Conservation (phyloP, 2,113 vertebrate species). For the Thamnophis sirtalis region DNA sequence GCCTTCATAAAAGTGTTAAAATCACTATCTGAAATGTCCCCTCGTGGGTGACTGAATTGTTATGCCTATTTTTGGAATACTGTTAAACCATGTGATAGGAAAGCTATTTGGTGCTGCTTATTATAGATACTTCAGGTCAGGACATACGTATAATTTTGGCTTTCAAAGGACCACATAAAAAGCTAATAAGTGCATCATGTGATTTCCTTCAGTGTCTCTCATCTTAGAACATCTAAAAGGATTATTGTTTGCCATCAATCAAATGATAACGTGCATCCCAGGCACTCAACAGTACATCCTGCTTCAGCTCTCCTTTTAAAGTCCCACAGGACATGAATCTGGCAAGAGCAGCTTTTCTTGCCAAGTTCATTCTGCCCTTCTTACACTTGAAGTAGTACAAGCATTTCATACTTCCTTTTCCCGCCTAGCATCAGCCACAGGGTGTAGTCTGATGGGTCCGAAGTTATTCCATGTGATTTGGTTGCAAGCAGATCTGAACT, state of each 20-base stretch:
- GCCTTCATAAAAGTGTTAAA: accelerated
- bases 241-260: neutral
- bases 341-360: neutral
- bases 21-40: neutral
- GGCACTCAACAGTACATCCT: neutral
- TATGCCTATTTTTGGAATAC: neutral
- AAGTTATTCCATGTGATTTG: neutral
- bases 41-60: accelerated
- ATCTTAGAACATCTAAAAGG: neutral
- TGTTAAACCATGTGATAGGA: neutral
- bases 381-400: neutral
- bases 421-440: neutral
- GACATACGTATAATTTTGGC: neutral
- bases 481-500: neutral
- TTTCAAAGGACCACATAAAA: neutral
- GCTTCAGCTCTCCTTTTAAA: neutral
- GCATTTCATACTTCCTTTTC: neutral
- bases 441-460: neutral
- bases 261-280: neutral
- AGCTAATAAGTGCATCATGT: neutral
- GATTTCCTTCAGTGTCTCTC: neutral
- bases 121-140: neutral
- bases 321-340: neutral
- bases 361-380: neutral
- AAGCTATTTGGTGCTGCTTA: neutral